A percentile compares a stretch with the other conserved stretches of the same genome.
phyloP scores from a whole-genome alignment of 92 coral and sea anemone genomes.

The Parazoanthus darwini region DNA sequence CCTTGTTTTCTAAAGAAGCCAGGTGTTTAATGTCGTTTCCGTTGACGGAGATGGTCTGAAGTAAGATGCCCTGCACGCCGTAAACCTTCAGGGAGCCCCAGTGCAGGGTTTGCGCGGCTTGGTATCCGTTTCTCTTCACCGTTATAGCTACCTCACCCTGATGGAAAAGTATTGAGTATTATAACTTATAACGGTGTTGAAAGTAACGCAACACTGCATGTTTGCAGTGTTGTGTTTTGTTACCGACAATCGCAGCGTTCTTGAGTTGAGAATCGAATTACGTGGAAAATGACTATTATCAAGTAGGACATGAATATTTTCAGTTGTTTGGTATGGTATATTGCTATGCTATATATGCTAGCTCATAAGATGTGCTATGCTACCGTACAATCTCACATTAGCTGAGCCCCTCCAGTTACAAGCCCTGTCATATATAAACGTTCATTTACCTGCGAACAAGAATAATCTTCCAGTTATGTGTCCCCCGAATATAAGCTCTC shows the following conservation, averaged over 20 bases:
- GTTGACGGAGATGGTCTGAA: slow-evolving; percentile 37
- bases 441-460: not conserved
- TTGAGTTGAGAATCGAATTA: too few species aligned
- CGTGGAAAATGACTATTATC: too few species aligned
- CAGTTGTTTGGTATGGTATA: not conserved
- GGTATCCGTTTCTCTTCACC: slow-evolving; percentile 50
- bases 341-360: not conserved
- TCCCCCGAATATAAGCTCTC: not conserved
- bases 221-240: too few species aligned
- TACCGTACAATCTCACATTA: not conserved
- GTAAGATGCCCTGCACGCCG: slow-evolving; percentile 43
- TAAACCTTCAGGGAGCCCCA: slow-evolving; percentile 71
- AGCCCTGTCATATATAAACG: not conserved
- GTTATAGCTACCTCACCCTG: slow-evolving; percentile 47
- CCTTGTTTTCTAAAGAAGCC: slow-evolving; percentile 28
- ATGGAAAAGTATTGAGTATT: not conserved
- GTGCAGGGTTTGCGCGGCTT: slow-evolving; percentile 50
- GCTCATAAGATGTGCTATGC: not conserved
- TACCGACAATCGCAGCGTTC: too few species aligned
- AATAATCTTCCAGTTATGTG: not conserved
- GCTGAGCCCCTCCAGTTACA: not conserved
- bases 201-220: too few species aligned
- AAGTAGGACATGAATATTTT: too few species aligned
- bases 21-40: slow-evolving; percentile 34
- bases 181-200: too few species aligned